Conservation (phyloP, 1,140 invertebrate genomes). For the Caerostris extrusa region DNA sequence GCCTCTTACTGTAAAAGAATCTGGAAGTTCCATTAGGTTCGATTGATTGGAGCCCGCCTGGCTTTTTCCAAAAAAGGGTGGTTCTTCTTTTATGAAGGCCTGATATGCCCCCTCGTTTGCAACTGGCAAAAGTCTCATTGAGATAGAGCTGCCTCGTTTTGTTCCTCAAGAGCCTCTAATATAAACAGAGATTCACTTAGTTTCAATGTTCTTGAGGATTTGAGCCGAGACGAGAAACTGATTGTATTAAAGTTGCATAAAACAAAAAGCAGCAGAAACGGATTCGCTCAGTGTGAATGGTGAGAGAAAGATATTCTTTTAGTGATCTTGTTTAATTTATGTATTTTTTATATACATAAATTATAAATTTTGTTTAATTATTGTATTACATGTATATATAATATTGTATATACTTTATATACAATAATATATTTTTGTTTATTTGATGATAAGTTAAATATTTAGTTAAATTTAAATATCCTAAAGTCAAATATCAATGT, state of each 20-base stretch:
- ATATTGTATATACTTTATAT: too few relatives aligned
- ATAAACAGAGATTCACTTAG: slow-evolving; percentile 36
- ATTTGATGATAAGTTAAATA: too few relatives aligned
- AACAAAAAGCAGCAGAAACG: background rate
- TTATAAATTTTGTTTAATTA: too few relatives aligned
- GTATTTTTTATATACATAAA: too few relatives aligned
- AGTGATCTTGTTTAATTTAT: background rate
- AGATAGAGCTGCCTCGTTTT: background rate
- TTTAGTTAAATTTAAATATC: too few relatives aligned
- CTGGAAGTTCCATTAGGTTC: slow-evolving; percentile 19
- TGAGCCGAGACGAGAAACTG: background rate
- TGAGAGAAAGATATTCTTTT: background rate
- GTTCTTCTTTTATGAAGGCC: background rate
- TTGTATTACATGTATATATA: too few relatives aligned
- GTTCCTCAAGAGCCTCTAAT: background rate
- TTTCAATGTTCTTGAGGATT: background rate
- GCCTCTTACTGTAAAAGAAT: slow-evolving; percentile 41
- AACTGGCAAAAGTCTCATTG: slow-evolving; percentile 29
- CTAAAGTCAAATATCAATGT: too few relatives aligned
- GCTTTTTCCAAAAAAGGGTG: background rate
- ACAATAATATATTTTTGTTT: too few relatives aligned
- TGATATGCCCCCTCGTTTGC: slow-evolving; percentile 4
- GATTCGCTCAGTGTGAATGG: background rate
- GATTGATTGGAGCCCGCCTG: background rate
- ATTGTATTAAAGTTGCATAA: background rate